Percentiles rank a stretch among this genome's conserved stretches.
These are phyloP conservation scores for Planiliza haematocheilus DNA, from an alignment of 2,113 vertebrate genomes.

Conservation along the genomic window DNA sequence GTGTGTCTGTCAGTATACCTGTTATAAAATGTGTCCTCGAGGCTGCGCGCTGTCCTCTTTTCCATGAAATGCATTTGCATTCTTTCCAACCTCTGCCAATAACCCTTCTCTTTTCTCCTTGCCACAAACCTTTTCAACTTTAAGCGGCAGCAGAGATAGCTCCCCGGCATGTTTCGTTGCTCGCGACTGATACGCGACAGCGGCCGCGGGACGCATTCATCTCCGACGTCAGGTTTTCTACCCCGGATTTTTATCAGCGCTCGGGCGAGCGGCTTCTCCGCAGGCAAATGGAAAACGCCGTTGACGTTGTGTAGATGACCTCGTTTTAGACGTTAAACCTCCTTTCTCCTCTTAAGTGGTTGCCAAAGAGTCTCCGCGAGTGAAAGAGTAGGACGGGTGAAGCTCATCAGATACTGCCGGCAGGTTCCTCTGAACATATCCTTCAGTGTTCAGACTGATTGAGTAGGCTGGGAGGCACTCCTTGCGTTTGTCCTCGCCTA, in stretches of 20 bases:
- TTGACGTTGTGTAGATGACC: constrained; percentile 60
- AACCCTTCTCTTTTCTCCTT: constrained; percentile 36
- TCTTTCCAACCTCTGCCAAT: constrained; percentile 26
- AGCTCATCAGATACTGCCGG: constrained; percentile 51
- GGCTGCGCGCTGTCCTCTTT: background rate
- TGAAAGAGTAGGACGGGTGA: constrained; percentile 1
- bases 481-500: no score
- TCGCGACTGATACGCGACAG: constrained; percentile 57
- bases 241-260: constrained; percentile 66
- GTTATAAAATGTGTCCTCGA: background rate
- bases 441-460: constrained; percentile 23
- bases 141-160: constrained; percentile 47
- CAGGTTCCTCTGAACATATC: constrained; percentile 19
- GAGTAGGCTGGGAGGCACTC: constrained; percentile 5
- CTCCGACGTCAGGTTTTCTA: constrained; percentile 71
- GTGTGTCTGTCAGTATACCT: no score
- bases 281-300: constrained; percentile 40
- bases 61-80: constrained; percentile 17
- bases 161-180: constrained; percentile 59
- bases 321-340: constrained; percentile 60
- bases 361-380: constrained; percentile 12
- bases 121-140: constrained; percentile 39
- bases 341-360: constrained; percentile 16
- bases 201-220: constrained; percentile 68
- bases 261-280: constrained; percentile 53